Conservation (phyloP, 2,797 vertebrate species). For the Craterocephalus amniculus region DNA sequence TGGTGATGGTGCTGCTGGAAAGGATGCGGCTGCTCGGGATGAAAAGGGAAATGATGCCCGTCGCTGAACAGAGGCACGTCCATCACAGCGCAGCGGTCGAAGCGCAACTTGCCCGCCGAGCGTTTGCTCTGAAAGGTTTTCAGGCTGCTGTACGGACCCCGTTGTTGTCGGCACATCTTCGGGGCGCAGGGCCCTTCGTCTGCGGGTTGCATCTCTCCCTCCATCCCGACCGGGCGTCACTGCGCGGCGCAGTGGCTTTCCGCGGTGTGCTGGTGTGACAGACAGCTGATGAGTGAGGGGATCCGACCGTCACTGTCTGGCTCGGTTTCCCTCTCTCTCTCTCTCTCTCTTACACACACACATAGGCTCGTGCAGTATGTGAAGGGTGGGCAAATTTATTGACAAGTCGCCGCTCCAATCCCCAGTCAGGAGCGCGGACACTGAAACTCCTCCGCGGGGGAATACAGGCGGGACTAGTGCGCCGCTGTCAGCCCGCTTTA, state of each 20-base stretch:
- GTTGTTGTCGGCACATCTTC: constrained; percentile 91
- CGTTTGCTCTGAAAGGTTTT: constrained; percentile 91
- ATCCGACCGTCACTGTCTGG: constrained; percentile 75
- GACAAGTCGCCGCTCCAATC: constrained; percentile 94
- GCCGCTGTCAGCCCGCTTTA: constrained; percentile 64
- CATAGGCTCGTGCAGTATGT: constrained; percentile 43
- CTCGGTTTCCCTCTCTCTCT: constrained; percentile 64
- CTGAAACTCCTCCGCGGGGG: constrained; percentile 72
- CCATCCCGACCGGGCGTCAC: constrained; percentile 82
- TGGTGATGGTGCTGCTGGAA: constrained; percentile 78
- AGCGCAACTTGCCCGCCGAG: constrained; percentile 85
- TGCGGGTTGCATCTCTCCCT: constrained; percentile 88
- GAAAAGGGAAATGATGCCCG: constrained; percentile 82
- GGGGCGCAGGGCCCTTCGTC: constrained; percentile 91
- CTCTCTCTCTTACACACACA: constrained; percentile 28
- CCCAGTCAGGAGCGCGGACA: constrained; percentile 78
- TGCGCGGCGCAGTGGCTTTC: constrained; percentile 53
- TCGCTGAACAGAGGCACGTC: constrained; percentile 89
- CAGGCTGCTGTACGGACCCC: constrained; percentile 89
- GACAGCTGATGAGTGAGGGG: constrained; percentile 61
- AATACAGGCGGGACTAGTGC: constrained; percentile 77
- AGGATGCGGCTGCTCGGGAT: constrained; percentile 75
- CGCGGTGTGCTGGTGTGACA: constrained; percentile 71
- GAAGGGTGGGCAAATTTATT: constrained; percentile 87
- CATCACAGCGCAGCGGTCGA: constrained; percentile 90